Evolutionary conservation across 2,113 vertebrate genomes (phyloP).

Genomic region (Neotoma lepida): DNA sequence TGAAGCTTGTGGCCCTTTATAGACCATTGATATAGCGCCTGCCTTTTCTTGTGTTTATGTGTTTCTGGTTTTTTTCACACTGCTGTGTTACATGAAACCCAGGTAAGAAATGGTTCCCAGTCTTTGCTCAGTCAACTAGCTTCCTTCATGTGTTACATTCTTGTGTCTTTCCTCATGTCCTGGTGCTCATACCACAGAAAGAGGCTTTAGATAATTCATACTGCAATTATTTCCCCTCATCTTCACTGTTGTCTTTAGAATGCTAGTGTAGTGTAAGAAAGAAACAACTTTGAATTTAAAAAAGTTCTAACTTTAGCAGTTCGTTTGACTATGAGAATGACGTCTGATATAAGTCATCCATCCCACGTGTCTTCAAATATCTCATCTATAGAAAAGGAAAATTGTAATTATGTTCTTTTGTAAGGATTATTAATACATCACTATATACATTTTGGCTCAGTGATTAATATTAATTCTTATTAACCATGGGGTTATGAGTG

Average conservation of each 20-base stretch:
- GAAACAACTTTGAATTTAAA: neutral
- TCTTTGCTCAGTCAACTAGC: neutral
- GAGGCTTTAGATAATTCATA: constrained; percentile 29
- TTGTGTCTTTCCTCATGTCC: no score
- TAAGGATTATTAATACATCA: neutral
- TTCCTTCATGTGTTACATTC: neutral
- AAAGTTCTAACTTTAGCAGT: neutral
- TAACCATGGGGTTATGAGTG: neutral
- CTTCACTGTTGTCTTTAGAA: neutral
- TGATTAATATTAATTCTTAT: neutral
- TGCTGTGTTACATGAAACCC: neutral
- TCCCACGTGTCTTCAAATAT: neutral
- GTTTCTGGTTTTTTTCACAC: neutral
- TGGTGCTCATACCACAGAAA: neutral
- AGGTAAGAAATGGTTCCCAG: neutral
- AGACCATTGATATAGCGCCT: neutral
- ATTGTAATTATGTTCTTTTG: neutral
- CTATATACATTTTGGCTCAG: neutral
- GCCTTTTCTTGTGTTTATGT: neutral
- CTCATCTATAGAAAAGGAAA: neutral
- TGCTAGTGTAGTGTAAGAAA: neutral
- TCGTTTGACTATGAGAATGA: neutral
- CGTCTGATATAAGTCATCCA: neutral
- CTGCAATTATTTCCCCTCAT: neutral
- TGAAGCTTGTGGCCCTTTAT: neutral